These are phyloP conservation scores for Tubulanus polymorphus DNA, from an alignment of 2,888 invertebrate genomes.

Conservation along the genomic window DNA sequence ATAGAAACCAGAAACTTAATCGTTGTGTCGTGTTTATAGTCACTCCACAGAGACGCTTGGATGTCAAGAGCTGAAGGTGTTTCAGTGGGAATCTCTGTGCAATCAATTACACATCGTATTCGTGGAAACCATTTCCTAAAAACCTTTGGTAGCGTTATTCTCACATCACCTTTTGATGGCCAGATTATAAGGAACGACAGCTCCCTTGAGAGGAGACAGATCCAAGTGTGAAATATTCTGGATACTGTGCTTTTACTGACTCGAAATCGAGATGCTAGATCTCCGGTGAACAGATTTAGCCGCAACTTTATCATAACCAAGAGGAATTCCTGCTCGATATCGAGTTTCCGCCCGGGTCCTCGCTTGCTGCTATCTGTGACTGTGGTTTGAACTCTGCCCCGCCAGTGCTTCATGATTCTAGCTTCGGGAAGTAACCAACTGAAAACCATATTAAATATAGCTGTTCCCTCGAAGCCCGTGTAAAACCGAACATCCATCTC, in stretches of 20 bases:
- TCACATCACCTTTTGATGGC: not conserved
- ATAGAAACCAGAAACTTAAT: slow-evolving; percentile 19
- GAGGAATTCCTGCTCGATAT: not conserved
- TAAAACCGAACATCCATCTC: too few species aligned
- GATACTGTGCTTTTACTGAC: not conserved
- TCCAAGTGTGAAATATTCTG: not conserved
- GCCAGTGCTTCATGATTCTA: too few species aligned
- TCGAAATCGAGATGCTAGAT: not conserved
- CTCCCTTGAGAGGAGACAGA: not conserved
- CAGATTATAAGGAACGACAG: not conserved
- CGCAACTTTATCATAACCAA: not conserved
- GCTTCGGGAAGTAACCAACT: too few species aligned
- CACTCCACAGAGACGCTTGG: slow-evolving; percentile 14
- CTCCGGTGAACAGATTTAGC: not conserved
- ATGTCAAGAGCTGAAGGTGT: not conserved
- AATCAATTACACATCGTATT: not conserved
- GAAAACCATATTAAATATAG: too few species aligned
- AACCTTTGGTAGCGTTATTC: not conserved
- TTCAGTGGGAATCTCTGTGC: not conserved
- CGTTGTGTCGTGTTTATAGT: slow-evolving; percentile 22
- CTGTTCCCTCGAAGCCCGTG: too few species aligned
- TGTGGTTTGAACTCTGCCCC: too few species aligned
- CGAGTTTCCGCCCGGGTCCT: too few species aligned
- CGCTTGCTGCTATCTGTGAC: too few species aligned
- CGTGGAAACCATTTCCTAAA: not conserved